A percentile compares a stretch with the other conserved stretches of the same genome.
phyloP scores from a whole-genome alignment of 2,888 invertebrate species.

The Pandemis cinnamomeana region DNA sequence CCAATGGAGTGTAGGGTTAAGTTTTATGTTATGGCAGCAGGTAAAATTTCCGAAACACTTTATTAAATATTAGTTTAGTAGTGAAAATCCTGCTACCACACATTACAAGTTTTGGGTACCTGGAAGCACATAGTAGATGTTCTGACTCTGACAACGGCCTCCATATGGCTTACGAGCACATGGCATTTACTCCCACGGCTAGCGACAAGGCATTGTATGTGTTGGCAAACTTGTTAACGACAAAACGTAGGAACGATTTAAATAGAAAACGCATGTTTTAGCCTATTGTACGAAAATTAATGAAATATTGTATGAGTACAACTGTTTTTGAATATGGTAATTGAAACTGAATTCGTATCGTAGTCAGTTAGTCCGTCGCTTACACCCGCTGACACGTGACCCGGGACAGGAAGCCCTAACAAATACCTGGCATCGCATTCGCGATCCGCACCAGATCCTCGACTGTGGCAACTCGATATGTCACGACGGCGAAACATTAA shows the following conservation, averaged over 20 bases:
- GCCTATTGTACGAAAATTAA: slow-evolving; percentile 8
- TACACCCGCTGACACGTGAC: slow-evolving; percentile 36
- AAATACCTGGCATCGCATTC: slow-evolving; percentile 75
- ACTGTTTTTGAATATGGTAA: not conserved
- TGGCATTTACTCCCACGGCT: slow-evolving; percentile 26
- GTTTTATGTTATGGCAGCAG: slow-evolving; percentile 58
- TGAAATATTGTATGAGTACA: not conserved
- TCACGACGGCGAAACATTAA: slow-evolving; percentile 68
- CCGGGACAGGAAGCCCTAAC: slow-evolving; percentile 61
- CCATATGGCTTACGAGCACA: slow-evolving; percentile 44
- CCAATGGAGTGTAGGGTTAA: slow-evolving; percentile 59
- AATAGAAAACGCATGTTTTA: slow-evolving; percentile 1
- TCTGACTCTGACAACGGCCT: slow-evolving; percentile 67
- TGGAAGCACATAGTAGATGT: slow-evolving; percentile 79
- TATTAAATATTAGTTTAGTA: slow-evolving; percentile 16
- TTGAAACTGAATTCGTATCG: not conserved
- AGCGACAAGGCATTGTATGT: slow-evolving; percentile 53
- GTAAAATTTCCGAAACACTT: slow-evolving; percentile 46
- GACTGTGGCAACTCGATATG: slow-evolving; percentile 54
- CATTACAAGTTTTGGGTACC: slow-evolving; percentile 71
- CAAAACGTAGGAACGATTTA: slow-evolving; percentile 9
- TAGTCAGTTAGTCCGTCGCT: slow-evolving; percentile 22
- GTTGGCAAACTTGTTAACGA: slow-evolving; percentile 49
- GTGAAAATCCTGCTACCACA: slow-evolving; percentile 66
- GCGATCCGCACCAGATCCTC: slow-evolving; percentile 62